Base-by-base conservation (phyloP, 2,888 invertebrate genomes). In the Trypoxylon attenuatum region DNA sequence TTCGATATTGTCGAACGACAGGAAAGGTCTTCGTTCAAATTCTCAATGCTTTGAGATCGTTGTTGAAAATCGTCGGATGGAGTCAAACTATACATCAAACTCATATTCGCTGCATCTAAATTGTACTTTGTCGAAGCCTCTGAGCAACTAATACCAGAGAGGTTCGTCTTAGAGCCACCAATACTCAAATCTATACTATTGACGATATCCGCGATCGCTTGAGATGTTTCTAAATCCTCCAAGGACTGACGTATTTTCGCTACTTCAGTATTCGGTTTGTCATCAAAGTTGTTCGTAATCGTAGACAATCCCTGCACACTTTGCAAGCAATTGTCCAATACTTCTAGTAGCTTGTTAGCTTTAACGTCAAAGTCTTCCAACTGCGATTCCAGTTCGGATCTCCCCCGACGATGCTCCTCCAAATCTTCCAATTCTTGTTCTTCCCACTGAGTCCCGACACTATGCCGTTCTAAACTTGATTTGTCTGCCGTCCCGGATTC, bases 71-170 rank as follows among this genome's bases (percentile, higher is more conserved):
- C n/a, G n/a, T n/a, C n/a, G n/a, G n/a, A 65, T 1, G 84, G 83
- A 1, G 84, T 82, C 2, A 87, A 56, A 21, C 85, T 85, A 43
- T 87, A 86, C 22, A 86, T 76, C 2, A 76, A 58, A 22, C 62
- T 79, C 81, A 86, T 82, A 10, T 80, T 80, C 1, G 66, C 56
- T 0, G 80, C 61, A 47, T 82, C 76, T 5, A 86, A 66, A 60
- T 77, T 82, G 23, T 86, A 87, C 19, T 85, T 84, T 0, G 62
- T 57, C 5, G 83, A 79, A 10, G 69, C 59, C 21, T 79, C 74
- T 0, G 77, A 76, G 13, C 68, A 61, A 2, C 79, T 79, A 1
- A 83, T 43, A 5, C 10, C 22, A 8, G 54, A 46, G n/a, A 69
- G 10, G 0, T 45, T 58, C 1, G 71, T 69, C 53, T 71, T 77